phyloP scores from a whole-genome alignment of 2,113 vertebrate species.

The Piprites chloris region DNA sequence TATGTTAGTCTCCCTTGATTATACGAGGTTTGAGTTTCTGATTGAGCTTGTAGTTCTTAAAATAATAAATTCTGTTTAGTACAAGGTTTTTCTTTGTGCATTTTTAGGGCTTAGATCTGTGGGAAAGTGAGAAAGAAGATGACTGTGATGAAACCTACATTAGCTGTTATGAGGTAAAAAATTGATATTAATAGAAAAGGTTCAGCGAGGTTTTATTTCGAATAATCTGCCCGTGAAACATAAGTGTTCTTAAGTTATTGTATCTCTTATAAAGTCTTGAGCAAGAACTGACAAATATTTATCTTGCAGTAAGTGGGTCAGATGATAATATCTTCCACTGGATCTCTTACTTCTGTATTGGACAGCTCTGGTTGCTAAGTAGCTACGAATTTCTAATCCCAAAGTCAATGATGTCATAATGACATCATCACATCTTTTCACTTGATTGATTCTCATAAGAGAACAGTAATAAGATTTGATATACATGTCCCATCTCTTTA shows the following conservation, averaged over 20 bases:
- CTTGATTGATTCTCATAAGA: constrained; percentile 60
- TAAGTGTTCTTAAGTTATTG: not conserved
- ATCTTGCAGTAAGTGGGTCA: constrained; percentile 25
- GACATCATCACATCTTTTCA: constrained; percentile 59
- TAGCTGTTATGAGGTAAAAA: not conserved
- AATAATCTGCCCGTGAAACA: not conserved
- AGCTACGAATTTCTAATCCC: constrained; percentile 64
- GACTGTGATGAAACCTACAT: accelerated
- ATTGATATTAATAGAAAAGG: not conserved
- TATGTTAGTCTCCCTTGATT: not conserved
- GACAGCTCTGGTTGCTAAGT: constrained; percentile 51
- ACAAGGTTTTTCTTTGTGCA: no score
- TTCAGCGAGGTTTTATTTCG: not conserved
- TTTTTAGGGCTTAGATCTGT: not conserved
- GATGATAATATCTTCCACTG: constrained; percentile 26
- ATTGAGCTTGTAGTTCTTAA: not conserved
- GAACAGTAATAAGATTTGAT: constrained; percentile 71
- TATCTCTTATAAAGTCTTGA: not conserved
- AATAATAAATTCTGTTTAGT: not conserved
- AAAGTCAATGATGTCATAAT: constrained; percentile 65
- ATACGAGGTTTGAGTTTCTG: not conserved
- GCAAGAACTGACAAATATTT: not conserved
- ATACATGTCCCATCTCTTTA: constrained; percentile 67
- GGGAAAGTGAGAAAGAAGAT: not conserved
- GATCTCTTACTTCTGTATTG: constrained; percentile 14